These are phyloP conservation scores for Mesocricetus auratus DNA, from an alignment of 2,113 vertebrate species.

Conservation along the genomic window DNA sequence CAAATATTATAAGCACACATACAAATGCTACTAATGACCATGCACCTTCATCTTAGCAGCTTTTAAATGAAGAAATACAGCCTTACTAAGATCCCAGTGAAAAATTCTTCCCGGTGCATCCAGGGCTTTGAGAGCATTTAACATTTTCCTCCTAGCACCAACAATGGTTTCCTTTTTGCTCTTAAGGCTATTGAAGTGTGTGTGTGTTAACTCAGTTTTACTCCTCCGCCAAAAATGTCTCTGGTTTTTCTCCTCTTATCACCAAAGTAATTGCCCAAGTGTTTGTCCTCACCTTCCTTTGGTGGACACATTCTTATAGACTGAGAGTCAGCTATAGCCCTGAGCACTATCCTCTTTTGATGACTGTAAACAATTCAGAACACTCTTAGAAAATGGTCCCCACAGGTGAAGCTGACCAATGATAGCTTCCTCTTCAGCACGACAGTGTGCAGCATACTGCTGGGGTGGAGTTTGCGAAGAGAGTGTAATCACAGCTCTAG, in stretches of 20 bases:
- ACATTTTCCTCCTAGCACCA: not conserved
- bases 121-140: not conserved
- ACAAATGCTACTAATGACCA: not conserved
- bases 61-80: not conserved
- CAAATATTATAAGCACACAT: not conserved
- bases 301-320: not conserved
- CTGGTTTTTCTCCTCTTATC: constrained; percentile 50
- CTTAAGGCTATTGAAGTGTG: constrained; percentile 53
- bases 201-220: constrained; percentile 8
- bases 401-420: not conserved
- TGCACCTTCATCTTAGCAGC: not conserved
- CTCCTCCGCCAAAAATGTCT: not conserved
- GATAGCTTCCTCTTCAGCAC: not conserved
- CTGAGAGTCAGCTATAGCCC: not conserved
- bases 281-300: constrained; percentile 50
- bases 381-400: not conserved
- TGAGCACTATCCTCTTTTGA: not conserved
- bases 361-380: not conserved
- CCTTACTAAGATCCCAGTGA: not conserved
- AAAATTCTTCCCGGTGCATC: not conserved
- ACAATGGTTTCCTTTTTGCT: constrained; percentile 27
- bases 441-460: not conserved
- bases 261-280: constrained; percentile 38
- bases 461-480: not conserved
- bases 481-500: no score